Base-by-base conservation (phyloP, 2,113 vertebrate genomes). In the Chlorodrepanis virens region DNA sequence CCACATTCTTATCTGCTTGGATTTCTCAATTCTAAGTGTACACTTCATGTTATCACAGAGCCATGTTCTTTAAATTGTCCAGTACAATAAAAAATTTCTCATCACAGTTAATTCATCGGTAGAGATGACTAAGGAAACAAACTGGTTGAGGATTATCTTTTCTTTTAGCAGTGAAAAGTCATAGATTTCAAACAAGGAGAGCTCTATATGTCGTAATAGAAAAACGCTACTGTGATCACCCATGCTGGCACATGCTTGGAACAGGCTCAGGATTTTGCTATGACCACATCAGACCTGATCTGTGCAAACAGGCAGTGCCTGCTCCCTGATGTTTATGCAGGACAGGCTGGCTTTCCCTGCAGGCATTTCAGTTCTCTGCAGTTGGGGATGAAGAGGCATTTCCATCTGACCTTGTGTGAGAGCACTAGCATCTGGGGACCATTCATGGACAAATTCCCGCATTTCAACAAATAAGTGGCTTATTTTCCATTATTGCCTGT, bases 211-310 rank as follows among this genome's bases (percentile, higher is more conserved):
- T 50, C 13, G 15, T 20, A 8, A 8, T 29, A 67, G 23, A 37
- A 53, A 81, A 7, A 27, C 5, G 0, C 15, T 74, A 10, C 28
- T 4, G 0, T 63, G n/a, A 22, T 37, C 60, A 39, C 18, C 6
- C 1, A 0, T 63, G 45, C 27, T 7, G 7, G 33, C 8, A 8
- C 3, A 0, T 47, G 16, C 35, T 67, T 63, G 9, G 28, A 50
- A 31, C 9, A 23, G 27, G 3, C 33, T 87, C 20, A 60, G 18
- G 47, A 25, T 74, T 77, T 82, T 77, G 19, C 67, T 63, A 4
- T 33, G 64, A 53, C 17, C 17, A 11, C 45, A 14, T 40, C 31
- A 53, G 37, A 40, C 13, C 33, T 52, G 44, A 15, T 44, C 18
- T 39, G 20, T 89, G 60, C 59, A 37, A 75, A 70, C 4, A 42